Percentiles rank a stretch among this genome's conserved stretches.
Conservation (phyloP, 2,888 invertebrate genomes). For the Acleris literana region DNA sequence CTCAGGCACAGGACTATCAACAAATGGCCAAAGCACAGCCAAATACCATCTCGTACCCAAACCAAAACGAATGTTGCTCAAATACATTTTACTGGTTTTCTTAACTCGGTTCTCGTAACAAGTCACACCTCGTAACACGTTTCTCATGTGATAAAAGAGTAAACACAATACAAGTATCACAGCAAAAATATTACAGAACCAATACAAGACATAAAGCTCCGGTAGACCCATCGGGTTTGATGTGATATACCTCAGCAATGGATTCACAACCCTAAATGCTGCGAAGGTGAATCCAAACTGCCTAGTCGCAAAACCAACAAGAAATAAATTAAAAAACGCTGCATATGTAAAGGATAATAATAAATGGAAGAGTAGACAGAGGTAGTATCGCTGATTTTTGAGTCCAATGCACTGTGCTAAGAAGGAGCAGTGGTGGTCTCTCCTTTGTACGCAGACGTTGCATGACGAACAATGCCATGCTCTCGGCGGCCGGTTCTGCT, state of each 20-base stretch:
- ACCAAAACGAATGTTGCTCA: conserved; percentile 86
- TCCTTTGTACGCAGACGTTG: conserved; percentile 89
- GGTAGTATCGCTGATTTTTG: conserved; percentile 91
- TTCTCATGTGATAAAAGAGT: conserved; percentile 65
- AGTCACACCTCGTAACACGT: conserved; percentile 80
- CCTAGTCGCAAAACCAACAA: conserved; percentile 74
- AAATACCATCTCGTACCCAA: conserved; percentile 89
- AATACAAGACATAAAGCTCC: conserved; percentile 55
- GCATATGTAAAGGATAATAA: conserved; percentile 87
- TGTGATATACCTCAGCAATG: conserved; percentile 48
- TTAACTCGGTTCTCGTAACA: conserved; percentile 68
- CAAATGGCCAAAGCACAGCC: conserved; percentile 87
- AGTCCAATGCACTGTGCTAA: conserved; percentile 93
- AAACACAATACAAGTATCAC: conserved; percentile 52
- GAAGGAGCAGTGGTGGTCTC: conserved; percentile 94
- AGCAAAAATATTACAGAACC: conserved; percentile 52
- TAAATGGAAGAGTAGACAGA: conserved; percentile 88
- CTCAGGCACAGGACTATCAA: conserved; percentile 84
- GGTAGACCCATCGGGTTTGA: conserved; percentile 47
- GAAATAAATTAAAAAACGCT: conserved; percentile 86
- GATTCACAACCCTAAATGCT: conserved; percentile 52
- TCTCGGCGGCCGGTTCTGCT: conserved; percentile 86
- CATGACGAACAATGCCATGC: conserved; percentile 94
- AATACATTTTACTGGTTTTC: conserved; percentile 83
- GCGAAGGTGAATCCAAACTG: conserved; percentile 48